Base-by-base conservation (phyloP, 2,797 vertebrate species). In the Leptodactylus fallax region DNA sequence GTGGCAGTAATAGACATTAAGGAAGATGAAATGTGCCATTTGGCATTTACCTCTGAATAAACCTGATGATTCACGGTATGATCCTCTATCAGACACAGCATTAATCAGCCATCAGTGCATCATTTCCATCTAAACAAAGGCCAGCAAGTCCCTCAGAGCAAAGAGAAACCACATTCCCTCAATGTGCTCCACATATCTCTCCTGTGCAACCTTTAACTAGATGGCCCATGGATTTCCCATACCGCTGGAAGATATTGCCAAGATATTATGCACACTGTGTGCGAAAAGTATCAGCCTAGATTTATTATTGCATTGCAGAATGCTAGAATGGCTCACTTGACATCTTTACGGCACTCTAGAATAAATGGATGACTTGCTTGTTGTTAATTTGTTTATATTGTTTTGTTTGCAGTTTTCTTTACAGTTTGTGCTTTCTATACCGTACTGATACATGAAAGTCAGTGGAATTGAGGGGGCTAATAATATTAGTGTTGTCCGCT, bases 31-130 rank as follows among this genome's bases (percentile, higher is more conserved):
- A 89, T 86, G 49, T 56, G 49, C 83, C 79, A 86, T 89, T 89
- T 89, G 87, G 87, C 87, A 89, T 85, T 89, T 85, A 82, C 79
- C 47, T 89, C 71, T 86, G 87, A 82, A 81, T 86, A 89, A 89
- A 89, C 79, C 87, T 77, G 79, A 89, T 82, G 87, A 89, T 89
- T 89, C 84, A 86, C 77, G 77, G 87, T 82, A 89, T 82, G 58
- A 89, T 86, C 60, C 51, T 61, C 27, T 58, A 81, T 83, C 83
- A 78, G 67, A 71, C 79, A 65, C 51, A 27, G 71, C 87, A 89
- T 89, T 85, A 89, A 89, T 89, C 83, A 82, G 79, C 72, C 60
- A 89, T 89, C 87, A 86, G 83, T 77, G 84, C 71, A 77, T 82
- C 84, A 86, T 89, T 82, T 89, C 81, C 87, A 89, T 89, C 84